Percentiles rank a stretch among this genome's conserved stretches.
Evolutionary conservation across 1,140 invertebrate genomes (phyloP).

Genomic region (Panagrolaimus sp.): DNA sequence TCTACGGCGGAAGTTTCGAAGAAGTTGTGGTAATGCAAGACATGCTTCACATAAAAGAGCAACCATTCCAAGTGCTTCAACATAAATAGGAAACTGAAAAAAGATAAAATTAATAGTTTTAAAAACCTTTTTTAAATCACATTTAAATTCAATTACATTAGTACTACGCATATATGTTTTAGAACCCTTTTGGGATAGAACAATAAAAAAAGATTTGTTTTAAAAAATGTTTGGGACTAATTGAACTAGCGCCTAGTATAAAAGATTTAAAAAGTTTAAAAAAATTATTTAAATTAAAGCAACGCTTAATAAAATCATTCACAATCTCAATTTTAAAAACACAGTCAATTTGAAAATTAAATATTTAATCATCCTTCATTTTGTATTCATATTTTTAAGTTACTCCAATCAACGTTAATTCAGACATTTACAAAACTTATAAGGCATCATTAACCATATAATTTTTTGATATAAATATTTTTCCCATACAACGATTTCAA

Average conservation of each 20-base stretch:
- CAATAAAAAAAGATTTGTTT: not conserved
- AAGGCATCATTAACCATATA: no score
- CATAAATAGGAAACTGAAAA: conserved; percentile 66
- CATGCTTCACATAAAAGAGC: conserved; percentile 93
- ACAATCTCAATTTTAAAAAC: no score
- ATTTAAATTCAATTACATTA: not conserved
- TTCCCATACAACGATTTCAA: no score
- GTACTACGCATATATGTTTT: not conserved
- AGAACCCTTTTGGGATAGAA: not conserved
- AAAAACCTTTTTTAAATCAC: not conserved
- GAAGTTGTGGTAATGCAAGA: conserved; percentile 84
- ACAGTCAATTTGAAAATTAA: no score
- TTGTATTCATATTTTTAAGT: not conserved
- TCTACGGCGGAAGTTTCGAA: conserved; percentile 78
- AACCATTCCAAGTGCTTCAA: conserved; percentile 82
- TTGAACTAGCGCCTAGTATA: no score
- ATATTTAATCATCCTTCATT: no score
- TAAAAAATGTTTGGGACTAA: no score
- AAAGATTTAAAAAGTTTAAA: no score
- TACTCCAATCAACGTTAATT: not conserved
- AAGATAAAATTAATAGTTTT: conserved; percentile 17
- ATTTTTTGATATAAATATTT: no score
- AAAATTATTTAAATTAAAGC: no score
- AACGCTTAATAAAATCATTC: no score
- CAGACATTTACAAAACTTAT: not conserved